Evolutionary conservation across 2,888 invertebrate genomes (phyloP), one percentile per base, ranked within the genome.

Genomic region (Pelosia muscerda): DNA sequence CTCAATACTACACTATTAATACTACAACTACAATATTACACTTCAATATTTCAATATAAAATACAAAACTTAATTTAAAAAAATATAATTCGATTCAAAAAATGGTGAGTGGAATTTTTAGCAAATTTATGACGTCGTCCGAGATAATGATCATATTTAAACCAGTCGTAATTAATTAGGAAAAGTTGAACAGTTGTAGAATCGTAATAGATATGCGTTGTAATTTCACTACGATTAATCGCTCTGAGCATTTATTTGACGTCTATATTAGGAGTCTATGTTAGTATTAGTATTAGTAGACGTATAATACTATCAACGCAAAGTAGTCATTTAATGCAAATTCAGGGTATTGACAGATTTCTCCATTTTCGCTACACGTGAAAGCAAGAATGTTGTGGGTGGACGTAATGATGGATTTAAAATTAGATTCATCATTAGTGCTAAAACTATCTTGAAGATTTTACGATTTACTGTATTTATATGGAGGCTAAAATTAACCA

Each of bases 321-420:
- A 60, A 63, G 56, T 62, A 60, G 22, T n/a, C 31, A 59, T 61
- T 68, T 74, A 69, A 72, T 71, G 67, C 72, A 67, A 71, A 66
- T 65, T 66, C 59, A 65, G 63, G 57, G 63, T 76, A 62, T 72
- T 60, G 55, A 66, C 53, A 62, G 26, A 77, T 66, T 71, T 71
- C 70, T 57, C 58, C 62, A 64, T 69, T 71, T 66, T 68, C 28
- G 63, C 68, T 67, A 70, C 70, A 73, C 69, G 74, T 77, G 77
- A 81, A 79, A 75, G 76, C 72, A 72, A 75, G 78, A 81, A 84
- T 83, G 74, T 67, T 55, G 84, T 81, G 75, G 80, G 82, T 78
- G 74, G 71, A 73, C 76, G 66, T 76, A 73, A 77, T 78, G 81
- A 81, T 81, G 76, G 78, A 65, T 83, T 78, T 76, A 69, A 74